These are phyloP conservation scores for Hyposmocoma kahamanoa DNA, from an alignment of 1,140 invertebrate genomes.

Conservation along the genomic window DNA sequence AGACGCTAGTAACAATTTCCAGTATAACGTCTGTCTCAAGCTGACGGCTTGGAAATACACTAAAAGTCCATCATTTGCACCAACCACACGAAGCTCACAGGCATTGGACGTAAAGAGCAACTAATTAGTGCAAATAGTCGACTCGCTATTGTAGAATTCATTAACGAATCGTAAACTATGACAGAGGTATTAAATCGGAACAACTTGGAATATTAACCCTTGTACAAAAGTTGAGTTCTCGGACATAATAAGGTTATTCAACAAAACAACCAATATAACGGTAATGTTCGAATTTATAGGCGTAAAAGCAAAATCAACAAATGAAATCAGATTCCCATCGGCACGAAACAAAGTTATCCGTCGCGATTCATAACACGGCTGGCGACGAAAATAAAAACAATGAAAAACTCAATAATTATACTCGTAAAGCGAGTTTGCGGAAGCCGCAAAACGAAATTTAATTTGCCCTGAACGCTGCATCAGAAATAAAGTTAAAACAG, in stretches of 20 bases:
- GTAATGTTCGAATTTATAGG: slow-evolving; percentile 8
- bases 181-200: slow-evolving; percentile 24
- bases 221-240: too few species aligned
- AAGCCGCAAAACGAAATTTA: slow-evolving; percentile 72
- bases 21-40: neutral
- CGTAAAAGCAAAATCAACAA: slow-evolving; percentile 11
- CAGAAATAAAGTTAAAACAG: slow-evolving; percentile 74
- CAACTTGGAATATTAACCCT: neutral
- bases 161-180: slow-evolving; percentile 29
- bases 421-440: slow-evolving; percentile 61
- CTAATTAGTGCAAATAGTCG: slow-evolving; percentile 38
- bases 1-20: neutral
- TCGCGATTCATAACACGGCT: slow-evolving; percentile 46
- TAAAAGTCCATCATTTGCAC: slow-evolving; percentile 21
- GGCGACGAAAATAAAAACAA: slow-evolving; percentile 31
- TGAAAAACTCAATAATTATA: slow-evolving; percentile 57
- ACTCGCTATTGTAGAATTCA: slow-evolving; percentile 41
- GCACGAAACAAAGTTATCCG: slow-evolving; percentile 37
- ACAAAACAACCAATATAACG: too few species aligned
- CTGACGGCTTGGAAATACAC: slow-evolving; percentile 8
- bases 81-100: slow-evolving; percentile 25
- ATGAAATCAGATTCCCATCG: slow-evolving; percentile 17
- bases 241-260: too few species aligned
- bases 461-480: slow-evolving; percentile 72
- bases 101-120: slow-evolving; percentile 35